These are phyloP conservation scores for Dicrostonyx torquatus DNA, from an alignment of 2,797 vertebrate genomes.

Conservation along the genomic window DNA sequence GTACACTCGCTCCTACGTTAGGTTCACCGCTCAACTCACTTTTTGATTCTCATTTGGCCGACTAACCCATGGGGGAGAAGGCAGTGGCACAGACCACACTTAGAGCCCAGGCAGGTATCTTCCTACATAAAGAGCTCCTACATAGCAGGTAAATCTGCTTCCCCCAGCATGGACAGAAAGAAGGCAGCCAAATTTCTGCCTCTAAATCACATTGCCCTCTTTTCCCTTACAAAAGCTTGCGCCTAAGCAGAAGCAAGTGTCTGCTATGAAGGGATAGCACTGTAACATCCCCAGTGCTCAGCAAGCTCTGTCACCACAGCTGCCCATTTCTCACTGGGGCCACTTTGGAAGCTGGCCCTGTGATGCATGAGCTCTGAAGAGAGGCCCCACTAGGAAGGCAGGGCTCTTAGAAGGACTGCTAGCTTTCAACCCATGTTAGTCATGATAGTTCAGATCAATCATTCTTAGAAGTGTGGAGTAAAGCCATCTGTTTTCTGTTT, in stretches of 20 bases:
- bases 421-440: constrained; percentile 36
- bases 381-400: background rate
- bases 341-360: background rate
- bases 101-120: background rate
- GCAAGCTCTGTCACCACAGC: background rate
- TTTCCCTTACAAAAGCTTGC: constrained; percentile 3
- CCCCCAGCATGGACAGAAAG: background rate
- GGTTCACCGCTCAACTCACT: background rate
- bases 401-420: background rate
- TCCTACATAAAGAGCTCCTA: background rate
- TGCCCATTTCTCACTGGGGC: background rate
- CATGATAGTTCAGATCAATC: constrained; percentile 4
- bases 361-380: background rate
- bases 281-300: background rate
- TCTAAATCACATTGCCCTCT: constrained; percentile 8
- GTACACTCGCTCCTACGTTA: background rate
- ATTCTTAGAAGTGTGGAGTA: background rate
- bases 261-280: constrained; percentile 35
- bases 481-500: background rate
- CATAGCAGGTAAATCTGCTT: background rate
- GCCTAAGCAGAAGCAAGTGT: constrained; percentile 31
- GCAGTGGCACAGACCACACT: background rate
- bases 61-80: background rate
- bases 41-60: constrained; percentile 18
- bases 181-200: background rate